These are phyloP conservation scores for rat (Rattus norvegicus) DNA, from an alignment of 2,113 vertebrate genomes.

Conservation along the genomic window GRCr8 NC_086020.1:80027001-80027500, in stretches of 20 bases:
- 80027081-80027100: not conserved
- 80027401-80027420: conserved; percentile 88
- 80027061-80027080: not conserved
- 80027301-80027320: conserved; percentile 92
- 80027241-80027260: not conserved
- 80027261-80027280: not conserved
- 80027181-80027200: too few species aligned
- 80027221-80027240: not conserved
- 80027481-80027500: not conserved
- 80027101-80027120: not conserved
- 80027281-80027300: conserved; percentile 27
- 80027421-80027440: conserved; percentile 88
- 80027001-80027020: not conserved
- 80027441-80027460: conserved; percentile 68
- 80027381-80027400: conserved; percentile 92
- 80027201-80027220: too few species aligned
- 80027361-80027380: conserved; percentile 85
- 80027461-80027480: conserved; percentile 17
- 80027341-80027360: conserved; percentile 83
- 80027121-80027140: too few species aligned
- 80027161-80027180: too few species aligned
- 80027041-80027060: not conserved
- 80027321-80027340: conserved; percentile 88
- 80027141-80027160: too few species aligned
- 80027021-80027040: not conserved